Base-by-base conservation (phyloP, 1,140 invertebrate genomes). In the Psix sp. region DNA sequence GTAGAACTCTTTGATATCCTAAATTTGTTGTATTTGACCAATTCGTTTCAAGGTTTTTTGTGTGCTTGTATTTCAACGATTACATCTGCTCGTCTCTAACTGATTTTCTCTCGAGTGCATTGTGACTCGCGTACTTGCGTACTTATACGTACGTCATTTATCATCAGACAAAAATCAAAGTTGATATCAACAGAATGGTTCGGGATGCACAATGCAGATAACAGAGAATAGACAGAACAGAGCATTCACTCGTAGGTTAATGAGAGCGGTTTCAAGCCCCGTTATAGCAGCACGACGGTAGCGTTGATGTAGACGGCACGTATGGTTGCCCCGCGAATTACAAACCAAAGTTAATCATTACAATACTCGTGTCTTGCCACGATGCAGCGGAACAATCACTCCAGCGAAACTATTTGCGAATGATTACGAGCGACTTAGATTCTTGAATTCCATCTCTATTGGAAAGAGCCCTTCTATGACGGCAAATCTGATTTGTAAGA, bases 241-340 rank as follows among this genome's bases (percentile, higher is more conserved):
- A 74, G 78, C 65, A 81, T 80, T 82, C 77, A 76, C 73, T 82
- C 77, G 80, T 76, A 78, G 79, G 80, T 84, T 84, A 84, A 84
- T 84, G 82, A 84, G 82, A 84, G 83, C 76, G 81, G 83, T 84
- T 82, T 82, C 80, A 80, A 82, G 80, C 62, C 60, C 76, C 70
- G 80, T 81, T 82, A 81, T 80, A 75, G 67, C 63, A 52, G 63
- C 71, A 45, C 72, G 36, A 62, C 60, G 68, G 71, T 38, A 68
- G 40, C 20, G 43, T 49, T 35, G 29, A 66, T 60, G 49, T 31
- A 66, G 57, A 51, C 51, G 39, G 43, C 57, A 67, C 70, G 70
- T 79, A 77, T 76, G 77, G 38, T 70, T 74, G 29, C 33, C 11
- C 68, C 46, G 67, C 54, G 71, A 80, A 71, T 80, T 70, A 45